Evolutionary conservation across 2,113 vertebrate genomes (phyloP), one percentile per base, ranked within the genome.

Genomic region (Ophthalmotilapia sp.): DNA sequence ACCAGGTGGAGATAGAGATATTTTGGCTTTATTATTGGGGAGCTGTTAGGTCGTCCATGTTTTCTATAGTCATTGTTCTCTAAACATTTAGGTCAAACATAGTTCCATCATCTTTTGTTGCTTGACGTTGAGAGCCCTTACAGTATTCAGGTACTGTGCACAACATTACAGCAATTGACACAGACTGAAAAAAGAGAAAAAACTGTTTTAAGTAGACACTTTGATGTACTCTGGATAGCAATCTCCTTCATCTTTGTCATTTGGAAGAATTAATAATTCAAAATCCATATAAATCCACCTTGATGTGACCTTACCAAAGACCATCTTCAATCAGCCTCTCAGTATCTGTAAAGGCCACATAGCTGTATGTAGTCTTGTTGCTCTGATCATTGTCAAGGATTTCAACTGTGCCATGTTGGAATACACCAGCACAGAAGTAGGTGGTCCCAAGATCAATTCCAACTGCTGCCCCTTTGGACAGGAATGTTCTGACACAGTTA

Each of bases 371-470:
- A 92, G 96, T 97, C 84, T 96, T 94, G 95, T 97, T 97, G 85
- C 96, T 95, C 92, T 97, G 96, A 90, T 99, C 98, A 0, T 99
- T 99, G 95, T 98, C 98, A 70, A 99, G 98, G 81, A 99, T 99
- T 79, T 99, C 99, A 92, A 99, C 99, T 94, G 98, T 99, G n/a
- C 98, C 98, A 60, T 99, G 98, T n/a, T 99, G 98, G 96, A 99
- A 99, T 0, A 99, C 98, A 0, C 98, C 98, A 79, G 99, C 98
- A 54, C 98, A 99, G 21, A 98, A 99, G 80, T 99, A 99, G 90
- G 98, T 99, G 96, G 98, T 98, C 88, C 98, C 98, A 19, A 98
- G 83, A 91, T 98, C 98, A 33, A 98, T 98, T 84, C 98, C 97
- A 75, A 99, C 98, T 4, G 98, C 98, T 94, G 97, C 97, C 96